Evolutionary conservation across 2,113 vertebrate species (phyloP), one percentile per base, ranked within the genome.

Genomic region (Castor canadensis): DNA sequence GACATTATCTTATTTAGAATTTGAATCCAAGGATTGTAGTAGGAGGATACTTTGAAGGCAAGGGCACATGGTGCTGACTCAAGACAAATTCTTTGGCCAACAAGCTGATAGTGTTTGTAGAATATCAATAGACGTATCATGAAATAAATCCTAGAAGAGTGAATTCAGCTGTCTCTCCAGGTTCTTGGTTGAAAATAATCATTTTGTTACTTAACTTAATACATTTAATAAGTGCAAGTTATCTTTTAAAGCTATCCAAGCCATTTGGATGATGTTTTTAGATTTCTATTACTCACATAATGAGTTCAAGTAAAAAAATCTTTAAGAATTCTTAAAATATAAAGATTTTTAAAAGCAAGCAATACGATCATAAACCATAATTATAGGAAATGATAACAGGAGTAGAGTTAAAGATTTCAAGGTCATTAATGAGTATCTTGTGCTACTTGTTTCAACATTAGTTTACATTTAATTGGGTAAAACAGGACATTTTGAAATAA

Each of bases 381-480:
- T 19, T n/a, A n/a, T 54, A 0, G 5, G 35, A 76, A 81, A 76
- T 76, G 15, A n/a, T 22, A 40, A 81, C 6, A 47, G 28, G 2
- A 9, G 5, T 13, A 3, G 38, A 87, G 4, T n/a, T 69, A 71
- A 77, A 62, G 8, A 2, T 93, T 49, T 28, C 15, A 62, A 89
- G 16, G 4, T 67, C 79, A 47, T 80, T 66, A 54, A 20, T 66
- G 49, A 10, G 10, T 38, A 17, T 22, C 26, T 43, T 24, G 20
- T 54, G 45, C 62, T 75, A 71, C 4, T 80, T 54, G 6, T 67
- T 83, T 87, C 35, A 86, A 52, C 0, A 69, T 38, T 4, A 79
- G 49, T 97, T 95, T 73, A 58, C 19, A 84, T 30, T 16, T 95
- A 95, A 87, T n/a, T 83, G 30, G 9, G 13, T 92, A 87, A 67